Percentiles rank a stretch among this genome's conserved stretches.
Conservation (phyloP, 2,113 vertebrate species). For the Cheilinus undulatus region DNA sequence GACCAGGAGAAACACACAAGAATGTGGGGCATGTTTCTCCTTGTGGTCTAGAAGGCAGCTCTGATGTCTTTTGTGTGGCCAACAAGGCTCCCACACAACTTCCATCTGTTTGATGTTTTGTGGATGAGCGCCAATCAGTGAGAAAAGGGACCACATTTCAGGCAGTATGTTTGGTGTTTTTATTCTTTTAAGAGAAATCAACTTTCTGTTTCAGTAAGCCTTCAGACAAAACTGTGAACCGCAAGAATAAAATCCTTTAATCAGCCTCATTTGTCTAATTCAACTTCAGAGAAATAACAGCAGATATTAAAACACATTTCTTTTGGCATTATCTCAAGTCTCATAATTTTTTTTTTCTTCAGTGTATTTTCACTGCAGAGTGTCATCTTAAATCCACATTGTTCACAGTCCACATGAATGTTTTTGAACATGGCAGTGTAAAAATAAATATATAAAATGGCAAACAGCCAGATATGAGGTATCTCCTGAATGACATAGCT, state of each 20-base stretch:
- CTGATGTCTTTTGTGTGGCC: conserved; percentile 45
- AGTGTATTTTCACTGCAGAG: too few relatives aligned
- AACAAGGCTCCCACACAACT: conserved; percentile 41
- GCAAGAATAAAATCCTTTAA: not conserved
- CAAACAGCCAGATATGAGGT: too few relatives aligned
- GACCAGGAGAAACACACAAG: conserved; percentile 1
- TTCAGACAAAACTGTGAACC: not conserved
- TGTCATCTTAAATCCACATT: too few relatives aligned
- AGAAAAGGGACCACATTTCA: conserved; percentile 15
- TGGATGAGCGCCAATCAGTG: conserved; percentile 44
- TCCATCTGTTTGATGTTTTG: conserved; percentile 58
- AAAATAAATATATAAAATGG: too few relatives aligned
- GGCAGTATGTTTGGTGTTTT: not conserved
- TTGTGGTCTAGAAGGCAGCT: conserved; percentile 43
- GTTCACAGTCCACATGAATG: too few relatives aligned
- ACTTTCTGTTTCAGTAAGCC: not conserved
- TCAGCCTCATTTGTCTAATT: too few relatives aligned
- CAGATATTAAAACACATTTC: too few relatives aligned
- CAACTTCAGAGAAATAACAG: too few relatives aligned
- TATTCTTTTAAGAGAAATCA: conserved; percentile 6
- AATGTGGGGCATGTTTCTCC: conserved; percentile 59
- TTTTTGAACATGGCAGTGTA: too few relatives aligned
- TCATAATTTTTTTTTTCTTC: too few relatives aligned
- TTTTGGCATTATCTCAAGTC: too few relatives aligned
- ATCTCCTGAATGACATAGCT: too few relatives aligned